A percentile compares a stretch with the other conserved stretches of the same genome.
Conservation (phyloP, 2,888 invertebrate genomes). For the Polyommatus icarus region DNA sequence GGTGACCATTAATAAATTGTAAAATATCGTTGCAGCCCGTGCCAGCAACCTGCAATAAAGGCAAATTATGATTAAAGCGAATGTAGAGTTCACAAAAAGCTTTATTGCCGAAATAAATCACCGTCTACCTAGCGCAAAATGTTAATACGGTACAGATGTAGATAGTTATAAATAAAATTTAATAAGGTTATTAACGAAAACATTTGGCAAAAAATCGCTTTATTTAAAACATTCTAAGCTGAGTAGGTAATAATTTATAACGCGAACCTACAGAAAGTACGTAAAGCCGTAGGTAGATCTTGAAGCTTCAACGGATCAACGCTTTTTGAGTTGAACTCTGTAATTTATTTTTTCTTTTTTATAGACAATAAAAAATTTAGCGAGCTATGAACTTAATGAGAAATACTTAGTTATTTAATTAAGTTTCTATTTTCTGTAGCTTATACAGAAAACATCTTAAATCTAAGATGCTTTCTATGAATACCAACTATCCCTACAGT, state of each 20-base stretch:
- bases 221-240: background rate
- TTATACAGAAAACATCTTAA: no score
- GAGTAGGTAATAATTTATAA: background rate
- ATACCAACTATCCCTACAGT: no score
- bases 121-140: slow-evolving; percentile 2
- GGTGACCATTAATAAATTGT: slow-evolving; percentile 21
- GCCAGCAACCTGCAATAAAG: slow-evolving; percentile 30
- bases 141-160: background rate
- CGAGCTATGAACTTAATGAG: no score
- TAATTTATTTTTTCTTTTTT: no score
- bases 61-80: slow-evolving; percentile 29
- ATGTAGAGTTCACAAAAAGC: slow-evolving; percentile 17
- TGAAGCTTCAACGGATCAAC: no score
- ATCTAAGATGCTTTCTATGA: no score
- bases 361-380: no score
- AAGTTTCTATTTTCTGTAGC: no score
- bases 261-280: no score
- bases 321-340: no score
- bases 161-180: background rate
- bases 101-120: slow-evolving; percentile 19
- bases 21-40: slow-evolving; percentile 25
- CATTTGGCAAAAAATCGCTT: background rate
- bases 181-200: slow-evolving; percentile 7
- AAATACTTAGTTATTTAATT: no score
- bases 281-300: no score